These are phyloP conservation scores for Pterophyllum scalare DNA, from an alignment of 2,113 vertebrate genomes.

Conservation along the genomic window DNA sequence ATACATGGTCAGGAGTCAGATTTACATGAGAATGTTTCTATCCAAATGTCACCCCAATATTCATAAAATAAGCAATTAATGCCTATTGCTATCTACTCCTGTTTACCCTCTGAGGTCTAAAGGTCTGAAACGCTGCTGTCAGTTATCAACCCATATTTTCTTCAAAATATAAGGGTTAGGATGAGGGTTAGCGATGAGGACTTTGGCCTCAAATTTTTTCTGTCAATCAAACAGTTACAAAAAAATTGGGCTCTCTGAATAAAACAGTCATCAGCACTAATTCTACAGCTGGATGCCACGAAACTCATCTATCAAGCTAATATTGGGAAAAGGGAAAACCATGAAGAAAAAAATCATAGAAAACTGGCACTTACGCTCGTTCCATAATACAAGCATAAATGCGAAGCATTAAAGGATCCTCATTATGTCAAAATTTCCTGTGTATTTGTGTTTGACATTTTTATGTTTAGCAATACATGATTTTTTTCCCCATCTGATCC, in stretches of 20 bases:
- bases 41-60: too few species aligned
- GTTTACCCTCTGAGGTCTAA: neutral
- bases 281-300: neutral
- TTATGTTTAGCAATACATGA: neutral
- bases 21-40: neutral
- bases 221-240: neutral
- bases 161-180: neutral
- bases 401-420: neutral
- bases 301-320: neutral
- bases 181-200: neutral
- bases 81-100: neutral
- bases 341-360: neutral
- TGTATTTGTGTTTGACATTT: neutral
- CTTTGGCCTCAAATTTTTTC: neutral
- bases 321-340: too few species aligned
- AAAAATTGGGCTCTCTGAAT: neutral
- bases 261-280: neutral
- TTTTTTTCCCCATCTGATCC: neutral
- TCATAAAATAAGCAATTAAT: neutral
- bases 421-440: neutral
- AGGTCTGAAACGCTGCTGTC: neutral
- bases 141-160: neutral
- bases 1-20: neutral
- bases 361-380: neutral
- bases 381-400: too few species aligned